Evolutionary conservation across 2,797 vertebrate genomes (phyloP).

Genomic region (Darevskia nairensis): DNA sequence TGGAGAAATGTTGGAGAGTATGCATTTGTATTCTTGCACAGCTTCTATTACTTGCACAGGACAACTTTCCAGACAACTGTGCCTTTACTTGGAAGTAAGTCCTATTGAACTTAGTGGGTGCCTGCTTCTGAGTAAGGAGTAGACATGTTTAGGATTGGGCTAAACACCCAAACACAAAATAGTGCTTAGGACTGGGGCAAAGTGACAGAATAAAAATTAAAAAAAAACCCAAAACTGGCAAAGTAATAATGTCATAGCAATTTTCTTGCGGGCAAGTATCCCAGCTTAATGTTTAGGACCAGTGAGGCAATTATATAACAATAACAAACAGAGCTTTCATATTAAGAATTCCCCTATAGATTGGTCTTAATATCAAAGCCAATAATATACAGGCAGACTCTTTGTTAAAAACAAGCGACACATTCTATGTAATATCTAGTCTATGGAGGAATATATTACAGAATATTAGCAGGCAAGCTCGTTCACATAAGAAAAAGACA

Average conservation of each 20-base stretch:
- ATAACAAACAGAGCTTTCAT: not conserved
- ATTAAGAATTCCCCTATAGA: not conserved
- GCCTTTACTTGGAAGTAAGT: not conserved
- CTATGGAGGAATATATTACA: not conserved
- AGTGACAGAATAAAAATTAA: not conserved
- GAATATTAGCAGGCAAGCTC: not conserved
- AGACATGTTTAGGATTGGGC: no score
- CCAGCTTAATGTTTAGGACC: not conserved
- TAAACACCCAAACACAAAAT: not conserved
- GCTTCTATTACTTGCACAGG: not conserved
- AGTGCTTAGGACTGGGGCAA: no score
- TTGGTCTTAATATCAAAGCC: not conserved
- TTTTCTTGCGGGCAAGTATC: not conserved
- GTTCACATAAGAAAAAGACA: not conserved
- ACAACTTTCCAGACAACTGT: not conserved
- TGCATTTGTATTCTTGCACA: no score
- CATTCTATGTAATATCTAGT: not conserved
- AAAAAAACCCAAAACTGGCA: not conserved
- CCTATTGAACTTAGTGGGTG: no score
- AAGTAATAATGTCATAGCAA: not conserved
- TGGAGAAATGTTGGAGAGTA: no score
- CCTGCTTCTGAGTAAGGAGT: not conserved
- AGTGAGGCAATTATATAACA: not conserved
- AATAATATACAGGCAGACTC: not conserved
- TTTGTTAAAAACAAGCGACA: no score